Conservation (phyloP, 2,797 vertebrate species). For the Enteromius afrohamiltoni region DNA sequence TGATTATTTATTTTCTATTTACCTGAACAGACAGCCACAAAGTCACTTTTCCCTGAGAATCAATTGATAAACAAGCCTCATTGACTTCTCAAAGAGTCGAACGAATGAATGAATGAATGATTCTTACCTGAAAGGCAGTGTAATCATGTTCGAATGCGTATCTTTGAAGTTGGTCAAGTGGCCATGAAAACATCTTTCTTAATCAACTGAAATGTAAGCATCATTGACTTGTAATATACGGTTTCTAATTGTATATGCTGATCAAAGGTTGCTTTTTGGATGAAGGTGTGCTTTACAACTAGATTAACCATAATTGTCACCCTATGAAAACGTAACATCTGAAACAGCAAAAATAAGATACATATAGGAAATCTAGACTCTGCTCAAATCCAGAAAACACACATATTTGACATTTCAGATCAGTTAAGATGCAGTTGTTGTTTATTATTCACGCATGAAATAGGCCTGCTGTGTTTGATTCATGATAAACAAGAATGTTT, state of each 20-base stretch:
- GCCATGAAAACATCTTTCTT: neutral
- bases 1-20: neutral
- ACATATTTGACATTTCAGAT: neutral
- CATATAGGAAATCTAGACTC: neutral
- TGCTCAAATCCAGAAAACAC: neutral
- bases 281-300: neutral
- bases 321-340: neutral
- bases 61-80: neutral
- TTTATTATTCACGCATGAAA: neutral
- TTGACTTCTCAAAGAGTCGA: too few species aligned
- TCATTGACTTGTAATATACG: neutral
- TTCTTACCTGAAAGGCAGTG: neutral
- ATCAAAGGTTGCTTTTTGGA: neutral
- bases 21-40: too few species aligned
- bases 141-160: neutral
- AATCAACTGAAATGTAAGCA: neutral
- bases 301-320: neutral
- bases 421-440: neutral
- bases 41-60: neutral
- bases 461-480: neutral
- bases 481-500: neutral
- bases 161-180: neutral
- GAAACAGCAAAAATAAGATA: neutral
- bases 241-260: neutral
- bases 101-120: too few species aligned